Base-by-base conservation (phyloP, 2,888 invertebrate species). In the Chymomyza fuscimana region DNA sequence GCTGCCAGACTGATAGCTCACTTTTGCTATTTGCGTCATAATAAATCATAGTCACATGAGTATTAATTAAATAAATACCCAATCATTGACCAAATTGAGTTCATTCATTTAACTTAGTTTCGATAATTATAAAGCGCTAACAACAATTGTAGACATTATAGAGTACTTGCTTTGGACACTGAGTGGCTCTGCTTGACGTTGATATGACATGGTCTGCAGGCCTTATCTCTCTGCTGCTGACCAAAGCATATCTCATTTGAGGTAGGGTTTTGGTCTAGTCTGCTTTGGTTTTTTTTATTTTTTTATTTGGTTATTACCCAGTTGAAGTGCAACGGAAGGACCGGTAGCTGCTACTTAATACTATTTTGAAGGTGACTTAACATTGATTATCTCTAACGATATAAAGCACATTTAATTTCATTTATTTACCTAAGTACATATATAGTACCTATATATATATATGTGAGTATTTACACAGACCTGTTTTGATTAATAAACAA, bases 61-160 rank as follows among this genome's bases (percentile, higher is more conserved):
- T 86, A 88, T 86, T 86, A 88, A 86, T 86, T 86, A 88, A 86
- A 88, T 88, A 81, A 85, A 72, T 76, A 65, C 64, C 63, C 74
- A 67, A 59, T 63, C 54, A 54, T 70, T 56, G 63, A 60, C 52
- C 36, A 63, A 15, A 59, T 6, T 19, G 29, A 16, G 70, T 62
- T 75, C 75, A 72, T 71, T 69, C 60, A 29, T 63, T 36, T 16
- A 56, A 56, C 56, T 65, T 75, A 36, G 63, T 65, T 66, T 25
- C 65, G 58, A 22, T 76, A 72, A 70, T 74, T 36, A 16, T 67
- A 40, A 54, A 75, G 9, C 76, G 74, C 79, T 63, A 32, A 51
- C 60, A 60, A 62, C 56, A n/a, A n/a, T 59, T 52, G 32, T 32
- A 25, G 36, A 25, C 51, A 63, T 29, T 15, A 40, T 32, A 15